Evolutionary conservation across 1,140 invertebrate genomes (phyloP), one percentile per base, ranked within the genome.

Genomic region (Caenorhabditis tropicalis): DNA sequence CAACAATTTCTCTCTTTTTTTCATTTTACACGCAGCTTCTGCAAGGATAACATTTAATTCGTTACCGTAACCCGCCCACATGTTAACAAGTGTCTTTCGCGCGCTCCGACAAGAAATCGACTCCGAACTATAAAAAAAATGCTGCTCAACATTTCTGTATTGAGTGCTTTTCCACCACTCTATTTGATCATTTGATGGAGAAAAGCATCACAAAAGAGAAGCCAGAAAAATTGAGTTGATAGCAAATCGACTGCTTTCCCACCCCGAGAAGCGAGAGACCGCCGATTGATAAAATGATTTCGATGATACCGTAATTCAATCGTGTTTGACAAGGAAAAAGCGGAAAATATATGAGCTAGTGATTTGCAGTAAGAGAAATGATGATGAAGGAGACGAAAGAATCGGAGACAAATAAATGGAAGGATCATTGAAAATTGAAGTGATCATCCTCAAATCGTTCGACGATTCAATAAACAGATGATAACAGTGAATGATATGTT

Each of bases 141-240:
- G 12, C 10, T 9, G 12, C 56, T 53, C 12, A n/a, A 60, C 56
- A 60, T n/a, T 29, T 27, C 7, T 10, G 12, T 29, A 46, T 60
- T 16, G 29, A 60, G 56, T 60, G 56, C 56, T 60, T 60, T 29
- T 21, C 56, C 56, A 60, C 56, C n/a, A n/a, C n/a, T n/a, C n/a
- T 60, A 60, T 60, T 60, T 60, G 56, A 60, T 60, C 56, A 60
- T 60, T 60, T 31, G 56, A 53, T 53, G 51, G 51, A 53, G n/a
- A n/a, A 60, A 60, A 60, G 29, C 24, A 60, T 46, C 43, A 46
- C 43, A 27, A 60, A 31, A 29, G 10, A 16, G 19, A 6, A 29
- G 56, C 56, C 4, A 60, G 9, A 29, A 60, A 29, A 31, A 60
- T 10, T 12, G 19, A 15, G 27, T 60, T 60, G 56, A 60, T 60